Conservation (phyloP, 2,888 invertebrate species). For the Galerucella calmariensis region DNA sequence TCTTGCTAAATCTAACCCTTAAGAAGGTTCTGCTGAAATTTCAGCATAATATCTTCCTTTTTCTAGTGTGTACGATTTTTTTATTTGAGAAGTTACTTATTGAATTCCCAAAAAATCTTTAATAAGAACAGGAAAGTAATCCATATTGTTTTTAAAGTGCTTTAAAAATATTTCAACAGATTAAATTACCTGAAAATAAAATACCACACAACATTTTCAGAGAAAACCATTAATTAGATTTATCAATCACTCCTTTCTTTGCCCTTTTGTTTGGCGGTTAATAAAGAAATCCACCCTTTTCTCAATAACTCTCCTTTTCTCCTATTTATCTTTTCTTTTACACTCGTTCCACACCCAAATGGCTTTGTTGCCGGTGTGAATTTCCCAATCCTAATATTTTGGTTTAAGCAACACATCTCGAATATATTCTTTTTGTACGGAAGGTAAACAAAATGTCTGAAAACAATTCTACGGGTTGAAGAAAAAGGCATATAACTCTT, state of each 20-base stretch:
- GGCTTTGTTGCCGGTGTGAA: constrained; percentile 37
- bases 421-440: constrained; percentile 33
- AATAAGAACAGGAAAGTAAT: too few relatives aligned
- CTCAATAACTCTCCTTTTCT: background rate
- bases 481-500: constrained; percentile 35
- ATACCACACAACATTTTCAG: background rate
- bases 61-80: too few relatives aligned
- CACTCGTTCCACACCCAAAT: constrained; percentile 5
- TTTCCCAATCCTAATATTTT: constrained; percentile 42
- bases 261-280: constrained; percentile 1
- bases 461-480: constrained; percentile 36
- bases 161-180: too few relatives aligned
- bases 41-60: too few relatives aligned
- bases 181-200: too few relatives aligned
- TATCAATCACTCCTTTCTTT: background rate
- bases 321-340: background rate
- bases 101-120: too few relatives aligned
- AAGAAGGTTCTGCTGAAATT: too few relatives aligned
- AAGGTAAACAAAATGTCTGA: constrained; percentile 36
- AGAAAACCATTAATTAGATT: constrained; percentile 1
- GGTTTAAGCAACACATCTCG: constrained; percentile 37
- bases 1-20: too few relatives aligned
- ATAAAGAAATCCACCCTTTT: constrained; percentile 9
- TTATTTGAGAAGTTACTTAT: too few relatives aligned
- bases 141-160: too few relatives aligned